Evolutionary conservation across 2,888 invertebrate genomes (phyloP), one percentile per base, ranked within the genome.

Genomic region (Periphyllus acericola): DNA sequence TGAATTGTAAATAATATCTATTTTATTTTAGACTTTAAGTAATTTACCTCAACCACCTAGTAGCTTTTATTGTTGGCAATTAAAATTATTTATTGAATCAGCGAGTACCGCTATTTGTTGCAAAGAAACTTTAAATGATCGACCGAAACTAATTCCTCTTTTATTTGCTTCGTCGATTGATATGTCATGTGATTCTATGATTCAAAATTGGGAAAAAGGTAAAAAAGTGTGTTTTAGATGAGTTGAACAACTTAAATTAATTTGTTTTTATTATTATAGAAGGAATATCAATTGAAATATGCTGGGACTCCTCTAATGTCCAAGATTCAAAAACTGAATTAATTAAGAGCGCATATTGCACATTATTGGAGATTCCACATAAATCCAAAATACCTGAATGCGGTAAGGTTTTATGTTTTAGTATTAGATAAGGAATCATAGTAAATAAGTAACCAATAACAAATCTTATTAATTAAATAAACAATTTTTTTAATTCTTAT

Each of bases 321-420:
- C 90, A 89, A 87, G 90, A 91, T 89, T 89, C 91, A 52, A 83
- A 76, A 68, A 46, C 40, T 66, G 83, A 88, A 21, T 76, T 88
- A 91, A 90, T 90, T 72, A 90, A 91, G 83, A 89, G 90, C 83
- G 90, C 91, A 85, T 89, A 91, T 36, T 91, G 89, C 91, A 91
- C 89, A 52, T 83, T 88, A 72, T 76, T 82, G 29, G 83, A 88
- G 36, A 46, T 88, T 52, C 88, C 88, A n/a, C 83, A 66, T 78
- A 83, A 68, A 78, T 83, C 83, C 1, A 83, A 88, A 76, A 76
- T 88, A 76, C 52, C 82, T 19, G 34, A 88, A 79, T 68, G 52
- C 21, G 82, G 82, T 80, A 80, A 88, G 81, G 46, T 55, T 46
- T 76, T 29, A 52, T 25, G 4, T 40, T 66, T 34, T 21, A 68